A percentile compares a stretch with the other conserved stretches of the same genome.
phyloP scores from a whole-genome alignment of 2,797 vertebrate species.

The Periparus ater region DNA sequence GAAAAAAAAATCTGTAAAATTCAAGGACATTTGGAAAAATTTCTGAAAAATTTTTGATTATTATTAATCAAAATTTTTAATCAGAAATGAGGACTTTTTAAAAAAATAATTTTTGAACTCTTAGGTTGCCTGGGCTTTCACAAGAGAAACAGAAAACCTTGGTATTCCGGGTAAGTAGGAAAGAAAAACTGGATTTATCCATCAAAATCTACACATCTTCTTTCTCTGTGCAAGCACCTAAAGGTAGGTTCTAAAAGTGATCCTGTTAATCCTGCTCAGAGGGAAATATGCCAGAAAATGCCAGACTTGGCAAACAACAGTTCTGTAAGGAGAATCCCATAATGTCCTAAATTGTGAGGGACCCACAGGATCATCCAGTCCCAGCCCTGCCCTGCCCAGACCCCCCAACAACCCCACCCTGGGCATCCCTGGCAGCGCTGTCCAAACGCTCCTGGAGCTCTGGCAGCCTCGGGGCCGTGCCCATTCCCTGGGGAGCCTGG shows the following conservation, averaged over 20 bases:
- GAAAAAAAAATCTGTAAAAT: not conserved
- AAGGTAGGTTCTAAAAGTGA: not conserved
- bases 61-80: not conserved
- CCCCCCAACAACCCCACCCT: not conserved
- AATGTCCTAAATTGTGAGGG: not conserved
- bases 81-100: not conserved
- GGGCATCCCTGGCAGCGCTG: not conserved
- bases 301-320: not conserved
- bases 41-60: not conserved
- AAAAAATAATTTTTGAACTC: not conserved
- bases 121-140: not conserved
- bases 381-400: rapidly evolving
- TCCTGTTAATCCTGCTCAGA: not conserved
- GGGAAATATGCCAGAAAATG: not conserved
- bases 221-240: not conserved
- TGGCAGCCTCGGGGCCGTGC: not conserved
- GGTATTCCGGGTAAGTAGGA: not conserved
- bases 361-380: rapidly evolving
- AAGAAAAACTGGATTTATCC: not conserved
- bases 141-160: not conserved
- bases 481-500: not conserved
- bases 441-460: not conserved
- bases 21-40: not conserved
- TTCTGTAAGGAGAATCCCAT: not conserved
- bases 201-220: not conserved